Percentiles rank a stretch among this genome's conserved stretches.
phyloP scores from a whole-genome alignment of 2,113 vertebrate genomes.

The Antechinus stuartii region DNA sequence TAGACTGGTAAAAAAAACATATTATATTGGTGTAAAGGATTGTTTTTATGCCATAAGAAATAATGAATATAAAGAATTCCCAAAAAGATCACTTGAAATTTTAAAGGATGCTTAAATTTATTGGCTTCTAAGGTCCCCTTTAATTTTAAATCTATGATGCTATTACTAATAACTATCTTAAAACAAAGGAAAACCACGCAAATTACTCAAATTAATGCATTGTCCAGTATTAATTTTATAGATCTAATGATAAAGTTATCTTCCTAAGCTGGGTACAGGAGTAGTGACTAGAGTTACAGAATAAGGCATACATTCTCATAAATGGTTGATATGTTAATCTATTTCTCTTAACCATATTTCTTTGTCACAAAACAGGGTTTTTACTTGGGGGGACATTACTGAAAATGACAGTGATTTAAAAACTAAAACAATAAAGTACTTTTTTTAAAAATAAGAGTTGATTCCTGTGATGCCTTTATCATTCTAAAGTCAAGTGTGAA shows the following conservation, averaged over 20 bases:
- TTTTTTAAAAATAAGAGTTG: neutral
- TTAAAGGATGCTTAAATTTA: neutral
- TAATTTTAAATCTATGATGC: neutral
- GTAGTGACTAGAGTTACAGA: neutral
- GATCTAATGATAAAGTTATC: neutral
- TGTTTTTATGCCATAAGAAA: neutral
- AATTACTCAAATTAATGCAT: neutral
- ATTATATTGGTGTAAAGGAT: neutral
- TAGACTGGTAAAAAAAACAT: neutral
- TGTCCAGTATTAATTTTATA: neutral
- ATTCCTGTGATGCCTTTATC: slow-evolving; percentile 1
- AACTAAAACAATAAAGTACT: neutral
- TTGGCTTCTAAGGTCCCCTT: neutral
- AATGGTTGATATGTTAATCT: neutral
- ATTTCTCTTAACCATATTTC: neutral
- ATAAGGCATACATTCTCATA: neutral
- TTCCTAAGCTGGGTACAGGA: neutral
- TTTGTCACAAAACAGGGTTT: neutral
- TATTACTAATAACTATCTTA: neutral
- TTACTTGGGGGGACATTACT: neutral
- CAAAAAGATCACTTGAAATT: neutral
- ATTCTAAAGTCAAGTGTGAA: neutral
- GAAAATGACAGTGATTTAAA: neutral
- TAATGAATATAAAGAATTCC: neutral
- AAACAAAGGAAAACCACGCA: neutral